Conservation (phyloP, 2,113 vertebrate genomes). For the Neolamprologus modestus region DNA sequence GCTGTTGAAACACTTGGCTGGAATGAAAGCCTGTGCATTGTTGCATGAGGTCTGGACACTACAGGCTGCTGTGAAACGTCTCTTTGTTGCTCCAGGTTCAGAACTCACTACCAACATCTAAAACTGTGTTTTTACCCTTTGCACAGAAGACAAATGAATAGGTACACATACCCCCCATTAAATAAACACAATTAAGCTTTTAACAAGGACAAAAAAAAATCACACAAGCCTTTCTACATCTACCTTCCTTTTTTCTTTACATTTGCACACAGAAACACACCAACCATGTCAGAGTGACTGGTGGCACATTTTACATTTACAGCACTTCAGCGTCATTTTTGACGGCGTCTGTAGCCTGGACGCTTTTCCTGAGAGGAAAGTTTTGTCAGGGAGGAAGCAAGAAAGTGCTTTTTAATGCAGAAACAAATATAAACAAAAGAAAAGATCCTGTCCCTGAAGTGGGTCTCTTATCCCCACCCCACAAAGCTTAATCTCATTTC, state of each 20-base stretch:
- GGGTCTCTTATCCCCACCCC: not conserved
- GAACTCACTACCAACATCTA: not conserved
- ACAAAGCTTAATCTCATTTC: constrained; percentile 3
- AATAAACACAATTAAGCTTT: accelerated
- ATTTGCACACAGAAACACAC: not conserved
- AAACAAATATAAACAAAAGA: not conserved
- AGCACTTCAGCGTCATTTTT: not conserved
- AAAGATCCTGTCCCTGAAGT: not conserved
- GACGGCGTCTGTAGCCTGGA: not conserved
- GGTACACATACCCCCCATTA: accelerated
- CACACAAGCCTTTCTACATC: not conserved
- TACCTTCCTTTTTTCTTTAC: not conserved
- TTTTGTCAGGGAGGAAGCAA: not conserved
- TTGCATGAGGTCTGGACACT: not conserved
- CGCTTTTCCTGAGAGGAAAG: not conserved
- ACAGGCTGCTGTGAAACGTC: not conserved
- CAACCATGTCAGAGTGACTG: not conserved
- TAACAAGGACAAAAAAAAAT: not conserved
- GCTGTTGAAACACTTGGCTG: not conserved
- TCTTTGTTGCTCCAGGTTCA: not conserved
- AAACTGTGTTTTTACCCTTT: not conserved
- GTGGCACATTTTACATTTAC: not conserved
- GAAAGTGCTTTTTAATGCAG: not conserved
- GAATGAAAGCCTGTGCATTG: not conserved
- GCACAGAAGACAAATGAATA: not conserved